Conservation (phyloP, 92 coral and sea anemone genomes). For the Porites divaricata region DNA sequence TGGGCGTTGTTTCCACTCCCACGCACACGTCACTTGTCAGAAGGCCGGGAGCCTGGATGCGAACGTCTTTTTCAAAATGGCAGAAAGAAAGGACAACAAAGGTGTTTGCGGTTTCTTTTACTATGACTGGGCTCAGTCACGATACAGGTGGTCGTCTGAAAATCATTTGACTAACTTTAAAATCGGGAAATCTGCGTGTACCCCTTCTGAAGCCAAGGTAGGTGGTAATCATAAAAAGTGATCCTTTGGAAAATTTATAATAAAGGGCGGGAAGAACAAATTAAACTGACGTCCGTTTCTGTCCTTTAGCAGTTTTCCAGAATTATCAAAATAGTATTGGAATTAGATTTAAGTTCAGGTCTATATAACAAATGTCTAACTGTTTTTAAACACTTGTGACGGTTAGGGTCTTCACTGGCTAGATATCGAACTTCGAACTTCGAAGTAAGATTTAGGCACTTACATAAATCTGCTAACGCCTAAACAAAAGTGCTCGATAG, state of each 20-base stretch:
- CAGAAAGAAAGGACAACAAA: slow-evolving; percentile 62
- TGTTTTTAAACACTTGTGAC: too few species aligned
- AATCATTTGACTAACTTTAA: background rate
- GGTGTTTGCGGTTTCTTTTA: slow-evolving; percentile 74
- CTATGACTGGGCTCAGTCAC: slow-evolving; percentile 89
- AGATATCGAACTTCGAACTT: too few species aligned
- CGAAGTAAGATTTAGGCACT: too few species aligned
- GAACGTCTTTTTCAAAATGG: slow-evolving; percentile 75
- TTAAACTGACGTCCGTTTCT: background rate
- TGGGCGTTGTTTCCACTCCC: slow-evolving; percentile 52
- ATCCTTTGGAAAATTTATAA: too few species aligned
- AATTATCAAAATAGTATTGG: too few species aligned
- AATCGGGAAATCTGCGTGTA: background rate
- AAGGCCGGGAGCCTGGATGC: too few species aligned
- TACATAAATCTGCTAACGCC: too few species aligned
- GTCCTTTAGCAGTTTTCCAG: background rate
- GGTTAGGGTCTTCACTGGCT: too few species aligned
- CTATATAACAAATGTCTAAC: too few species aligned
- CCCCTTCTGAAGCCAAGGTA: slow-evolving; percentile 37
- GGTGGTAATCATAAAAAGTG: background rate
- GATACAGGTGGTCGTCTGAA: slow-evolving; percentile 80
- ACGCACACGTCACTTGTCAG: too few species aligned
- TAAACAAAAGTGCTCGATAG: too few species aligned
- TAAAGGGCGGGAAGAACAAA: background rate
- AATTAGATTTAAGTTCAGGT: too few species aligned